Percentiles rank a stretch among this genome's conserved stretches.
These are phyloP conservation scores for Erpobdella octoculata DNA, from an alignment of 2,888 invertebrate genomes.

Conservation along the genomic window DNA sequence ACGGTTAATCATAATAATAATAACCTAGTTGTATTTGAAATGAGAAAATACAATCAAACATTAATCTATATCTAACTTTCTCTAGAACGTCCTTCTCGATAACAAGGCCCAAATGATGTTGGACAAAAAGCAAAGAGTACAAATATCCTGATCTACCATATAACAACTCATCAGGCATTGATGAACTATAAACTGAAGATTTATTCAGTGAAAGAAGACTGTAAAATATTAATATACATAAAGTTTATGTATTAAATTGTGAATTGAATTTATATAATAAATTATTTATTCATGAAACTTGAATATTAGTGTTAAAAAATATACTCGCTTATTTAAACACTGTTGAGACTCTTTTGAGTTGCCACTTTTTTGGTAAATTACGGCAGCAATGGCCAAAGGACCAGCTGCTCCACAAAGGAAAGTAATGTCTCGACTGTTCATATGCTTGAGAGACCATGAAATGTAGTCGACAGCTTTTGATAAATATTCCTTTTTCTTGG, in stretches of 20 bases:
- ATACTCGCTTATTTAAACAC: slow-evolving; percentile 35
- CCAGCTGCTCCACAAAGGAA: slow-evolving; percentile 66
- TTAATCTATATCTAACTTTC: too few species aligned
- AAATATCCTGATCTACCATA: slow-evolving; percentile 79
- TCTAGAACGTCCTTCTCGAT: neutral
- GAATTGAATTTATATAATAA: neutral
- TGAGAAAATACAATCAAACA: too few species aligned
- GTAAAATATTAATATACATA: slow-evolving; percentile 25
- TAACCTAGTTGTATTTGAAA: too few species aligned
- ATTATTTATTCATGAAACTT: neutral
- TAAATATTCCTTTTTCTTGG: slow-evolving; percentile 24
- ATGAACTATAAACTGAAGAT: slow-evolving; percentile 55
- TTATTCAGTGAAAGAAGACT: slow-evolving; percentile 60
- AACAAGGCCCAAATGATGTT: slow-evolving; percentile 60
- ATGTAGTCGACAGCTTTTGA: slow-evolving; percentile 33
- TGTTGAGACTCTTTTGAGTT: slow-evolving; percentile 52
- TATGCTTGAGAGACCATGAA: slow-evolving; percentile 45
- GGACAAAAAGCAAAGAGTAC: slow-evolving; percentile 68
- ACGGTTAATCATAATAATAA: too few species aligned
- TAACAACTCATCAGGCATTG: slow-evolving; percentile 69
- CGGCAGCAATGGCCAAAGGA: slow-evolving; percentile 60
- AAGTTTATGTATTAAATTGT: neutral
- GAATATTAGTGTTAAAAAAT: neutral
- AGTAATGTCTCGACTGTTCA: slow-evolving; percentile 58
- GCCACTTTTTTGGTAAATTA: slow-evolving; percentile 59